phyloP scores from a whole-genome alignment of 2,797 vertebrate species.

The Danio jaintianensis region DNA sequence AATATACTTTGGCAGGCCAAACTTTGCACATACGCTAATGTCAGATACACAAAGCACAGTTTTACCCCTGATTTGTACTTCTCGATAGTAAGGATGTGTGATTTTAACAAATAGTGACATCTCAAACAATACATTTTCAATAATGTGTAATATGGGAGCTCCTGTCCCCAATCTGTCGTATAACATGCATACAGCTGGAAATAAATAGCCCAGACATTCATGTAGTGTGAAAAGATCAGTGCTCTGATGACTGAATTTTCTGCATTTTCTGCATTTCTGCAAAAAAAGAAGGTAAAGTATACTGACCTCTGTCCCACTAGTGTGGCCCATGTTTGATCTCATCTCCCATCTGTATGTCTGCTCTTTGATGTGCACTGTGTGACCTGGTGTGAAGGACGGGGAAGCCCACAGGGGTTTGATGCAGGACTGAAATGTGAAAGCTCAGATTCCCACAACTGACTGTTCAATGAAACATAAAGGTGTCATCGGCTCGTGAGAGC shows the following conservation, averaged over 20 bases:
- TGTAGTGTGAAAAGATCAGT: background rate
- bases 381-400: conserved; percentile 18
- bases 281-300: background rate
- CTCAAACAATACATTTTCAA: too few relatives aligned
- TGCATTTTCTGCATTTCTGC: too few relatives aligned
- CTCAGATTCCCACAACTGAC: conserved; percentile 26
- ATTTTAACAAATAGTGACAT: too few relatives aligned
- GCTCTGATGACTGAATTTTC: too few relatives aligned
- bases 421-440: background rate
- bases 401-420: conserved; percentile 3
- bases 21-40: too few relatives aligned
- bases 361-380: conserved; percentile 28
- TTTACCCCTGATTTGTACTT: too few relatives aligned
- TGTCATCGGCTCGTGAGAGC: conserved; percentile 60
- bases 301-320: conserved; percentile 1
- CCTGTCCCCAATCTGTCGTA: too few relatives aligned
- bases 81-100: too few relatives aligned
- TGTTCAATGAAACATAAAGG: conserved; percentile 43
- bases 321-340: conserved; percentile 5
- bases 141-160: too few relatives aligned
- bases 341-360: conserved; percentile 4
- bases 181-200: too few relatives aligned
- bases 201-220: background rate
- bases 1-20: too few relatives aligned
- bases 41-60: too few relatives aligned